Evolutionary conservation across 2,888 invertebrate genomes (phyloP).

Genomic region (Pinctada fucata): DNA sequence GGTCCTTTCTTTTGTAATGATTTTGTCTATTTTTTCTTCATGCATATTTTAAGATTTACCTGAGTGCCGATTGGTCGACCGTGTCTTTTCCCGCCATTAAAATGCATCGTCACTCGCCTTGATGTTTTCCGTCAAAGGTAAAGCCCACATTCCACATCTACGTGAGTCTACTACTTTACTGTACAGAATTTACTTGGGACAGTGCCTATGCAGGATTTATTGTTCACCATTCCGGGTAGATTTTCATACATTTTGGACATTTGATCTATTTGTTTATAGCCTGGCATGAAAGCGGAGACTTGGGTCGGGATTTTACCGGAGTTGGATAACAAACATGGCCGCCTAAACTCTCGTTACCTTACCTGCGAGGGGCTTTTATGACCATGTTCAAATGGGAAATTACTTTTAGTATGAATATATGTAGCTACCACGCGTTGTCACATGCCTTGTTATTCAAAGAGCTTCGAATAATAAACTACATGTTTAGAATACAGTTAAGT

Average conservation of each 20-base stretch:
- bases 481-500: too few species aligned
- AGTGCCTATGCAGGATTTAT: background rate
- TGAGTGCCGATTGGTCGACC: conserved; percentile 46
- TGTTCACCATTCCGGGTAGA: background rate
- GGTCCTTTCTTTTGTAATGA: conserved; percentile 40
- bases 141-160: conserved; percentile 35
- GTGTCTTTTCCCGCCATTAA: conserved; percentile 47
- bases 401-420: too few species aligned
- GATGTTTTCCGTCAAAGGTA: conserved; percentile 21
- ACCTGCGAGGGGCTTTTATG: background rate
- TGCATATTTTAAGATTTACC: conserved; percentile 46
- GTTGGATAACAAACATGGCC: conserved; percentile 4
- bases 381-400: too few species aligned
- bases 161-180: conserved; percentile 4
- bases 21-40: conserved; percentile 45
- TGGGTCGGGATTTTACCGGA: background rate
- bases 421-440: too few species aligned
- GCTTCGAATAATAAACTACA: too few species aligned
- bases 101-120: conserved; percentile 40
- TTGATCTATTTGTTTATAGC: background rate
- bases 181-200: background rate
- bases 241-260: background rate
- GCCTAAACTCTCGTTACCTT: background rate
- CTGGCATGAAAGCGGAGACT: background rate
- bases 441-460: too few species aligned